Evolutionary conservation across 2,113 vertebrate genomes (phyloP), one percentile per base, ranked within the genome.

Genomic region (Ardeotis arabs): DNA sequence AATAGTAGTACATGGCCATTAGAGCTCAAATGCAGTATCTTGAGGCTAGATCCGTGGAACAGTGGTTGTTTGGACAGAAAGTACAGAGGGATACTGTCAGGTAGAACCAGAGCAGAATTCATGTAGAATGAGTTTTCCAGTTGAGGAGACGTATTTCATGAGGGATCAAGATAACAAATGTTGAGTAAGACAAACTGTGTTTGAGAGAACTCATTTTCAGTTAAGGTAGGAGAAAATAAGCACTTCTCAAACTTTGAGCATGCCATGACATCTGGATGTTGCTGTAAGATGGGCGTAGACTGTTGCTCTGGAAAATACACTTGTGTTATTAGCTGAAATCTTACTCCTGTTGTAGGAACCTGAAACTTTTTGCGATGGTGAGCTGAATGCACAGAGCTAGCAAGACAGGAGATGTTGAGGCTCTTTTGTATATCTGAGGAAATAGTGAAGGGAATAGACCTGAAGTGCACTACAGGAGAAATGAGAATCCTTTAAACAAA

Each of bases 111-210:
- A 73, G n/a, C 31, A 11, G 62, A 94, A 83, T 80, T 94, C 83
- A 89, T 80, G 59, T 7, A 5, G 76, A 86, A 86, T 69, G 68
- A 87, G 33, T 86, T 95, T 96, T 94, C 75, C 91, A 89, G 67
- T 33, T 92, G 59, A 68, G n/a, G 27, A 76, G 24, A 37, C 31
- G 7, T 62, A 64, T 66, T 91, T 72, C 29, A 33, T 60, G 66
- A 79, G 8, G 56, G 18, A 14, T 56, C 27, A 74, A 88, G 83
- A 77, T 90, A 92, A 66, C 18, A 73, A 87, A 64, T 63, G 37
- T 59, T 60, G 53, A 60, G 83, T 83, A 88, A 72, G 78, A 80
- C 35, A 73, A 88, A 69, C 49, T 79, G 12, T 87, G 58, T 74
- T 68, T 81, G 53, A 73, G 50, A 83, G 50, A 68, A 69, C 59